Evolutionary conservation across 2,888 invertebrate species (phyloP), one percentile per base, ranked within the genome.

Genomic region (Drosophila infuscata): DNA sequence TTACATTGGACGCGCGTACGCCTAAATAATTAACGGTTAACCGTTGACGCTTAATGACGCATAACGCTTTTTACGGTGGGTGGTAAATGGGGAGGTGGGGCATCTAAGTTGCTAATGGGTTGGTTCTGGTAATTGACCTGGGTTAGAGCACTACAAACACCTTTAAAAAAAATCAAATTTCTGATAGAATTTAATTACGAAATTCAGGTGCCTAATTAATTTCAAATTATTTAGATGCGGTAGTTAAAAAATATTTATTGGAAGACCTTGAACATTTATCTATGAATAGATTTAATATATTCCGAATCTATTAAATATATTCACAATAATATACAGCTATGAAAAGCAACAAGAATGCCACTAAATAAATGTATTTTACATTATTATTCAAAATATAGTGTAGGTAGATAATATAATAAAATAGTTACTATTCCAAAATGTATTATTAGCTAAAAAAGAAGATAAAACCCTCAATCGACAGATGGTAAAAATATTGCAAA

Each of bases 21-120:
- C 80, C 79, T 75, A 83, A 86, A 82, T 88, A 88, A 87, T 87
- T 89, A 89, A 85, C 80, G 82, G 70, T 72, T 72, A 67, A 69
- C 81, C 73, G 79, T 71, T 67, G 73, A 74, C 79, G 74, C 70
- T 79, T 89, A 81, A 85, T 88, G 88, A 81, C 79, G 68, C 83
- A 76, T 85, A 80, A 73, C 88, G 57, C 54, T 69, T 60, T 46
- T 60, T 48, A 54, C 60, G 70, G 48, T 12, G n/a, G 29, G 17
- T 56, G 12, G 29, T 7, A 5, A 6, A 5, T 29, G n/a, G 30
- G 17, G n/a, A 17, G 59, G 41, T 64, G 65, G 29, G 43, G 17
- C 36, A n/a, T 33, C 38, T 33, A 56, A 60, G 67, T 61, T 59
- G 51, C 20, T 33, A 77, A 66, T 63, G 79, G 68, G 46, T 52